Percentiles rank a stretch among this genome's conserved stretches.
phyloP scores from a whole-genome alignment of 2,888 invertebrate species.

The Drosophila austrosaltans region DNA sequence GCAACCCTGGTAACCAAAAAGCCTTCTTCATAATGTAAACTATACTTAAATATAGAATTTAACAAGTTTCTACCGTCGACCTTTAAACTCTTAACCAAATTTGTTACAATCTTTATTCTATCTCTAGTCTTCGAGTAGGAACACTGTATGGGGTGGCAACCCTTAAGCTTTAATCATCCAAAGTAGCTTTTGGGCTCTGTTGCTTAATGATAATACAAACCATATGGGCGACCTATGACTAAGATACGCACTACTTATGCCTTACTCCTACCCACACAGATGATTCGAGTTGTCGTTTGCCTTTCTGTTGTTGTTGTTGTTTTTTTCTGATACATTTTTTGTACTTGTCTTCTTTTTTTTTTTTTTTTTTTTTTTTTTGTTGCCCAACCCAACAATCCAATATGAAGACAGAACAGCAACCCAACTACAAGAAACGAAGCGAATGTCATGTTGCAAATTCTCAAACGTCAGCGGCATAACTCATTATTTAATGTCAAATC shows the following conservation, averaged over 20 bases:
- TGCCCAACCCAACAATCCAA: constrained; percentile 26
- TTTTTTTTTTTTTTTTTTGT: not conserved
- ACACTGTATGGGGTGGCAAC: no score
- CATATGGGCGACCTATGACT: not conserved
- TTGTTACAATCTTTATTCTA: no score
- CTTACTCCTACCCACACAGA: not conserved
- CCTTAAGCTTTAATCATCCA: not conserved
- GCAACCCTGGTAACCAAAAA: no score
- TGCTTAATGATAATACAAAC: not conserved
- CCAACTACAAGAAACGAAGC: not conserved
- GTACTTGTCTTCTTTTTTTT: not conserved
- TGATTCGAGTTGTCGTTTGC: not conserved
- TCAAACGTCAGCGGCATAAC: constrained; percentile 72
- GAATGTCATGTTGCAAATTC: constrained; percentile 66
- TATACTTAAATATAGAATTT: no score
- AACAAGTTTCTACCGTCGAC: no score
- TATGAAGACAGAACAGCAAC: constrained; percentile 1
- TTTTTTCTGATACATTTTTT: not conserved
- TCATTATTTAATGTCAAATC: constrained; percentile 79
- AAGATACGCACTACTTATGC: not conserved
- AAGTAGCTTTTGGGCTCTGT: not conserved
- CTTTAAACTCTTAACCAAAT: no score
- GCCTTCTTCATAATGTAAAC: no score
- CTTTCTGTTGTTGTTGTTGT: not conserved
- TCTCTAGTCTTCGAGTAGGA: no score